These are phyloP conservation scores for Scaptodrosophila lebanonensis DNA, from an alignment of 1,140 invertebrate species.

Conservation along the genomic window DNA sequence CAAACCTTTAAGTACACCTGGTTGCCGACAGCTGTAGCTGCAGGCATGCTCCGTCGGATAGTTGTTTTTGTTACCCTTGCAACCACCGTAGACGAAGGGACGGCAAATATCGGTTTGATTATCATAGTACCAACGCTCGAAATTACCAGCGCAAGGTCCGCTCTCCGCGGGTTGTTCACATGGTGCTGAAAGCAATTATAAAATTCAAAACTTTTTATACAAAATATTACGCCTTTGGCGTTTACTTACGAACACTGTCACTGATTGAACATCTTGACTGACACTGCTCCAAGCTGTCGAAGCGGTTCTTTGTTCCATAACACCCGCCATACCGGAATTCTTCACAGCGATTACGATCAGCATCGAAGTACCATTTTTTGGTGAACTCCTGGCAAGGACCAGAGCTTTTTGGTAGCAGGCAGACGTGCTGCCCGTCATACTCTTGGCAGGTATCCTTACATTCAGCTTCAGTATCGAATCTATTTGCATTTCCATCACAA, in stretches of 20 bases:
- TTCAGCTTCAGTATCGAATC: slow-evolving; percentile 90
- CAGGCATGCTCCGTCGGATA: slow-evolving; percentile 90
- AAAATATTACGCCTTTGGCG: not conserved
- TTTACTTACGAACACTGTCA: slow-evolving; percentile 82
- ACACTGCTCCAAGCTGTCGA: slow-evolving; percentile 89
- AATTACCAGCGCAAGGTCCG: slow-evolving; percentile 92
- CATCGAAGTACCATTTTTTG: slow-evolving; percentile 91
- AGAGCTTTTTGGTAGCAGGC: slow-evolving; percentile 88
- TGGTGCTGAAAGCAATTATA: slow-evolving; percentile 80
- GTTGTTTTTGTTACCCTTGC: slow-evolving; percentile 93
- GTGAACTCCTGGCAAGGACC: slow-evolving; percentile 91
- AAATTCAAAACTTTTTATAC: not conserved
- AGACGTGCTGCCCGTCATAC: slow-evolving; percentile 89
- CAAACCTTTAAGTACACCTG: slow-evolving; percentile 85
- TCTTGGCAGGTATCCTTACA: slow-evolving; percentile 92
- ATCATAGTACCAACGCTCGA: slow-evolving; percentile 89
- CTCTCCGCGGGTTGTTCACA: slow-evolving; percentile 87
- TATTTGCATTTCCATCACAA: slow-evolving; percentile 93
- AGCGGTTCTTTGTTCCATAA: slow-evolving; percentile 93
- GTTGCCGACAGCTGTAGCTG: slow-evolving; percentile 84
- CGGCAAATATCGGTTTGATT: slow-evolving; percentile 83
- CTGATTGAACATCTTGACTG: slow-evolving; percentile 85
- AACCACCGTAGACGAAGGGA: slow-evolving; percentile 92
- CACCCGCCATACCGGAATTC: slow-evolving; percentile 91
- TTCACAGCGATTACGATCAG: slow-evolving; percentile 84